These are phyloP conservation scores for Ceratitis capitata DNA, from an alignment of 1,140 invertebrate genomes.

Conservation along the genomic window DNA sequence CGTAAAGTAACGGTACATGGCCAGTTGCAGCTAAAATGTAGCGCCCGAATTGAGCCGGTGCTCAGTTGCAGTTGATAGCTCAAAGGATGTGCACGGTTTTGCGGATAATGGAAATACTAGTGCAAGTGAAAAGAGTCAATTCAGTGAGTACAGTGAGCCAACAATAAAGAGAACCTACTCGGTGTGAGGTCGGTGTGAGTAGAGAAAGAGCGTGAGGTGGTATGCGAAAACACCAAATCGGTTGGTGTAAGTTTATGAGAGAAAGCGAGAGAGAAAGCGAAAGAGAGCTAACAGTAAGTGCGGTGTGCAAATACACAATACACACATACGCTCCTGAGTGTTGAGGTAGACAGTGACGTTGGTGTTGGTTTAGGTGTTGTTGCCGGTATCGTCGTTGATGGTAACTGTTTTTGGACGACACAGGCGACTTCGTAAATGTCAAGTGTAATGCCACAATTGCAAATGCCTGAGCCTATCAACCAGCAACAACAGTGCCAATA, in stretches of 20 bases:
- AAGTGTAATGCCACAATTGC: slow-evolving; percentile 64
- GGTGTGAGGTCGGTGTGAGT: slow-evolving; percentile 5
- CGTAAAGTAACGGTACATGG: background rate
- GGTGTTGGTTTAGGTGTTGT: background rate
- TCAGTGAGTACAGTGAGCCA: slow-evolving; percentile 15
- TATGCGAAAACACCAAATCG: background rate
- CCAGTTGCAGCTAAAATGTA: background rate
- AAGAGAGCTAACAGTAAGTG: background rate
- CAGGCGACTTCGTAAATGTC: slow-evolving; percentile 53
- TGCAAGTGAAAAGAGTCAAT: background rate
- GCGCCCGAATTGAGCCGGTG: background rate
- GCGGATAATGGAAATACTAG: slow-evolving; percentile 42
- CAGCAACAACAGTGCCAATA: background rate
- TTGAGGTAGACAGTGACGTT: background rate
- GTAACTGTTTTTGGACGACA: background rate
- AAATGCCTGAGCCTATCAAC: slow-evolving; percentile 17
- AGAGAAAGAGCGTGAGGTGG: slow-evolving; percentile 2
- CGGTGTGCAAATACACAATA: background rate
- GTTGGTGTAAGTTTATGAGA: background rate
- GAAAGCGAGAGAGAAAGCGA: background rate
- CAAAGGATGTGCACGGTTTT: slow-evolving; percentile 42
- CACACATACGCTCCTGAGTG: background rate
- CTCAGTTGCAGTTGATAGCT: slow-evolving; percentile 42
- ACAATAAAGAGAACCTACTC: background rate
- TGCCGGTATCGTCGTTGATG: background rate